These are phyloP conservation scores for Odontamblyopus lacepedii DNA, from an alignment of 2,797 vertebrate species.

Conservation along the genomic window DNA sequence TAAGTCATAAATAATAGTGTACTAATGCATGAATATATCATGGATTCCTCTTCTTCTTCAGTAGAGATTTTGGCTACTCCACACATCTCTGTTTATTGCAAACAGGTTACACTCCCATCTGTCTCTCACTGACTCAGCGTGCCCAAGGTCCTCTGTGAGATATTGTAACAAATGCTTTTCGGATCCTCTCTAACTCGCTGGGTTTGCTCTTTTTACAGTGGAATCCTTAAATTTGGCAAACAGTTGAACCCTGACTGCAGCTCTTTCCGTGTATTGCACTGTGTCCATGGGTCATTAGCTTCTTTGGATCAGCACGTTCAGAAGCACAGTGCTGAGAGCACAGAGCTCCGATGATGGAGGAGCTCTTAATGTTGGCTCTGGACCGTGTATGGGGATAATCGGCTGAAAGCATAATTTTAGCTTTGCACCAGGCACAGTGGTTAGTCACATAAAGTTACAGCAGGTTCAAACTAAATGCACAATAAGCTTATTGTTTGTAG, in stretches of 20 bases:
- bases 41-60: too few relatives aligned
- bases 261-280: slow-evolving; percentile 27
- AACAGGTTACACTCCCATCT: not conserved
- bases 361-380: slow-evolving; percentile 40
- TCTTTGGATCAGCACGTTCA: slow-evolving; percentile 48
- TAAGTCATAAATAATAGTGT: too few relatives aligned
- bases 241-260: slow-evolving; percentile 14
- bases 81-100: too few relatives aligned
- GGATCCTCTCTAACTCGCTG: not conserved
- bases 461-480: not conserved
- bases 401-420: not conserved
- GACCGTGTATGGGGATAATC: slow-evolving; percentile 10
- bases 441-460: not conserved
- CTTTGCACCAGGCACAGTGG: not conserved
- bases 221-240: not conserved
- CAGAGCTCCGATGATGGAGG: slow-evolving; percentile 30
- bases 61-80: too few relatives aligned
- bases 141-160: not conserved
- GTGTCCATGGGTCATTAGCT: slow-evolving; percentile 51
- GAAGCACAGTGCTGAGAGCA: slow-evolving; percentile 43
- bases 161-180: not conserved
- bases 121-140: not conserved
- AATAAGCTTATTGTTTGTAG: not conserved
- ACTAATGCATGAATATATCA: too few relatives aligned
- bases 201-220: not conserved